Evolutionary conservation across 1,140 invertebrate species (phyloP).

Genomic region (Lepidurus arcticus): DNA sequence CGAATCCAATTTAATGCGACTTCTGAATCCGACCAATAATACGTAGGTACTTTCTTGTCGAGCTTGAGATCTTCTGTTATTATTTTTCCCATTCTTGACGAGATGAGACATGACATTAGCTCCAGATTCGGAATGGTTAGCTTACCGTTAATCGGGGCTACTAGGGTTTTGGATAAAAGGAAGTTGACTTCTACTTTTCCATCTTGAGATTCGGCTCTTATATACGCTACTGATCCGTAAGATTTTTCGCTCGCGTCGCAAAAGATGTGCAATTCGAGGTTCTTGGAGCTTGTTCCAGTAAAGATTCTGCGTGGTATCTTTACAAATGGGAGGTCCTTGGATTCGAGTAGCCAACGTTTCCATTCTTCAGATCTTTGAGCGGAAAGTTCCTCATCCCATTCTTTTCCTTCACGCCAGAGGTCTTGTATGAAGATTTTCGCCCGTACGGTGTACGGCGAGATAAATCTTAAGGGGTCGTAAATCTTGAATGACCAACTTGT

Average conservation of each 20-base stretch:
- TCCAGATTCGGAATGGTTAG: constrained; percentile 49
- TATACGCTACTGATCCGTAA: constrained; percentile 27
- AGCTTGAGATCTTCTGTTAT: constrained; percentile 6
- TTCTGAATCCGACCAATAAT: constrained; percentile 36
- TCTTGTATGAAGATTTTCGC: no score
- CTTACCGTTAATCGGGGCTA: constrained; percentile 36
- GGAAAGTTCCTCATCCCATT: neutral
- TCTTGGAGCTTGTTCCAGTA: neutral
- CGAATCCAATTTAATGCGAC: no score
- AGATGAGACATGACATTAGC: constrained; percentile 38
- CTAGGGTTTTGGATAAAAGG: constrained; percentile 36
- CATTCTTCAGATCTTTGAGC: no score
- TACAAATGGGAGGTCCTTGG: no score
- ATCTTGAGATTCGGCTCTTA: constrained; percentile 25
- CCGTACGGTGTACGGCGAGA: no score
- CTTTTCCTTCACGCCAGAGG: no score
- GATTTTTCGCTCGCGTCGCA: constrained; percentile 31
- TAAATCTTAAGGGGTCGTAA: no score
- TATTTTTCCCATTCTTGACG: constrained; percentile 23
- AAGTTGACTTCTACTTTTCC: constrained; percentile 29
- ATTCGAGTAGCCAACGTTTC: neutral
- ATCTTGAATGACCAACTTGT: no score
- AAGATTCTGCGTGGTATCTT: constrained; percentile 2
- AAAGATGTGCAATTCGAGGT: constrained; percentile 24
- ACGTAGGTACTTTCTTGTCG: neutral